Conservation (phyloP, 2,888 invertebrate genomes). For the Catocala sponsa region DNA sequence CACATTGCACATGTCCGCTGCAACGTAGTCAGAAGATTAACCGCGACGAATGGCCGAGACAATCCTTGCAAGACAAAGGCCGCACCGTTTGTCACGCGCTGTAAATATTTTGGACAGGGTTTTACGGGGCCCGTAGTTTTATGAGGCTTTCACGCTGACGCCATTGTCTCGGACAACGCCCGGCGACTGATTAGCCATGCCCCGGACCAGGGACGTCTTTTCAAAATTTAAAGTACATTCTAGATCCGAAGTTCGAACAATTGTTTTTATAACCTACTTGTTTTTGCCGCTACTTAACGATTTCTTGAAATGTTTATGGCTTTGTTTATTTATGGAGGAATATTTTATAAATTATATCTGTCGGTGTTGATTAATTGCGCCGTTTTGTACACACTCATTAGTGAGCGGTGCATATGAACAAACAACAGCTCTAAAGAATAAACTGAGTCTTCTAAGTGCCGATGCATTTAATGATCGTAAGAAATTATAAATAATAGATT, state of each 20-base stretch:
- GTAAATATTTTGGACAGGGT: conserved; percentile 86
- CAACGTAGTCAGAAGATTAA: conserved; percentile 69
- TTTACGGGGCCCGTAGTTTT: conserved; percentile 82
- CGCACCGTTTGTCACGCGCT: conserved; percentile 81
- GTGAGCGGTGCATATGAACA: conserved; percentile 25
- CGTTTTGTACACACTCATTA: conserved; percentile 30
- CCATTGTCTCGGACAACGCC: conserved; percentile 76
- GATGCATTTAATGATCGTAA: conserved; percentile 28
- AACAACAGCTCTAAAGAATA: conserved; percentile 27
- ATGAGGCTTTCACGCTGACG: conserved; percentile 81
- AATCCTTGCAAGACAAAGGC: conserved; percentile 78
- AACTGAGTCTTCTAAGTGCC: conserved; percentile 18
- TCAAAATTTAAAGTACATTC: conserved; percentile 46
- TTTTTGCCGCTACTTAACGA: conserved; percentile 36
- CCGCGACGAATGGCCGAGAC: conserved; percentile 80
- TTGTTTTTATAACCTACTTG: conserved; percentile 40
- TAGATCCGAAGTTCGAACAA: conserved; percentile 49
- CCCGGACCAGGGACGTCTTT: conserved; percentile 60
- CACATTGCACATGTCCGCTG: conserved; percentile 70
- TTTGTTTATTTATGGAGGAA: conserved; percentile 38
- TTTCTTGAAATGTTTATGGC: conserved; percentile 44
- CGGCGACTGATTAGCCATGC: conserved; percentile 76
- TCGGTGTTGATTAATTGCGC: conserved; percentile 20
- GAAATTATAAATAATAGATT: conserved; percentile 25
- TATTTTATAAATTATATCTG: conserved; percentile 20